Base-by-base conservation (phyloP, 2,888 invertebrate species). In the Thereva nobilitata region DNA sequence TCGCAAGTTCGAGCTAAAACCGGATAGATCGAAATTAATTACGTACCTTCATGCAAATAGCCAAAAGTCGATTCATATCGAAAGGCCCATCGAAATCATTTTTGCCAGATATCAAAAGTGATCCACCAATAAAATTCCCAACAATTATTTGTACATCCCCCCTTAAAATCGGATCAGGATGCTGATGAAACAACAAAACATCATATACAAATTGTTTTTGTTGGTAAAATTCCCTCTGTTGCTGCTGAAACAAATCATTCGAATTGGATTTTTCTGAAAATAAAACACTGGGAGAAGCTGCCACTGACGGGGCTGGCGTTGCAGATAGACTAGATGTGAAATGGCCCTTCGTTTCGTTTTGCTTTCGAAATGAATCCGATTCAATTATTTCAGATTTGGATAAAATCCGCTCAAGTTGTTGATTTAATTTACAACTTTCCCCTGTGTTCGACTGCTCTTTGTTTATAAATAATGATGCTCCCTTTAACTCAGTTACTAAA, bases 111-210 rank as follows among this genome's bases (percentile, higher is more conserved):
- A 50, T 50, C 41, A 50, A 40, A 10, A 41, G 8, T 49, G 67
- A 65, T 35, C 35, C 49, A 4, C 53, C 45, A 12, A 79, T 71
- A 72, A 79, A 80, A 73, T 78, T 77, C 54, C 80, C 80, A 71
- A 80, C 76, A 68, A 81, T 77, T 71, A 74, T 76, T 71, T 79
- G 80, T 23, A 80, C 76, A 57, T 80, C 79, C 38, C 79, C 79
- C 41, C 81, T 76, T 69, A 81, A 70, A 67, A 81, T 77, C 34
- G 81, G 81, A 77, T 81, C 81, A 49, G 75, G 71, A 72, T 81
- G 81, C 55, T 75, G 75, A 70, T 77, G 75, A 71, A 76, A 81
- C 64, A 78, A 74, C 69, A 81, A 71, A 67, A 80, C 74, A 74
- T 81, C 80, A 54, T 75, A 72, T 35, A 74, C 56, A 54, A 68